Base-by-base conservation (phyloP, 2,888 invertebrate genomes). In the Lasioglossum figueresi region DNA sequence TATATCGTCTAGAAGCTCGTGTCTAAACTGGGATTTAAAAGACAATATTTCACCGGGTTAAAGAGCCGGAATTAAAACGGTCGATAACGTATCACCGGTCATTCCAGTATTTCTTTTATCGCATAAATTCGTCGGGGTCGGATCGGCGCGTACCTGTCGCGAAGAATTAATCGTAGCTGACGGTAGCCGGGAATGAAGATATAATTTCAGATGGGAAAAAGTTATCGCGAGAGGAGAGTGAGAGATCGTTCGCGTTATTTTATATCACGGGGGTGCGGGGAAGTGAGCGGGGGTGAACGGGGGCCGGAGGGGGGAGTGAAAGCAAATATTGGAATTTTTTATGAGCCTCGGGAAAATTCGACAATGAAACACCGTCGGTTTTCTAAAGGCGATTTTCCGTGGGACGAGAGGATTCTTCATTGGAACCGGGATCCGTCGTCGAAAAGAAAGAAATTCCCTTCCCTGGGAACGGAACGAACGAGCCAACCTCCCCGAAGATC, bases 401-500 rank as follows among this genome's bases (percentile, higher is more conserved):
- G 66, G 34, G 77, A 77, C 71, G 75, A 52, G 82, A 81, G 85
- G 34, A 81, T 84, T 82, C 80, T 85, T 85, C 80, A 80, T 75
- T 82, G 83, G 68, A 43, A 73, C 76, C 78, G 82, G 75, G 80
- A 79, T 84, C 70, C 70, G 72, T 76, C 83, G 52, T 40, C 43
- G 72, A 31, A n/a, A 68, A 82, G 85, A 87, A 82, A 82, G 83
- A 83, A 80, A 87, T 86, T 86, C 84, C 81, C 66, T 66, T 37
- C 74, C 72, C 70, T n/a, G 52, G 52, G 78, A 77, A 78, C 37
- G 45, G 76, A 80, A 77, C 66, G 75, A 70, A 68, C 76, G 56
- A 77, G 23, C 75, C 34, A 76, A 27, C 77, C 34, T 23, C 19
- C 66, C 31, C 8, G 73, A 74, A 76, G 84, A 86, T 88, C 85